These are phyloP conservation scores for Cyprinodon diabolis DNA, from an alignment of 2,797 vertebrate species.

Conservation along the genomic window DNA sequence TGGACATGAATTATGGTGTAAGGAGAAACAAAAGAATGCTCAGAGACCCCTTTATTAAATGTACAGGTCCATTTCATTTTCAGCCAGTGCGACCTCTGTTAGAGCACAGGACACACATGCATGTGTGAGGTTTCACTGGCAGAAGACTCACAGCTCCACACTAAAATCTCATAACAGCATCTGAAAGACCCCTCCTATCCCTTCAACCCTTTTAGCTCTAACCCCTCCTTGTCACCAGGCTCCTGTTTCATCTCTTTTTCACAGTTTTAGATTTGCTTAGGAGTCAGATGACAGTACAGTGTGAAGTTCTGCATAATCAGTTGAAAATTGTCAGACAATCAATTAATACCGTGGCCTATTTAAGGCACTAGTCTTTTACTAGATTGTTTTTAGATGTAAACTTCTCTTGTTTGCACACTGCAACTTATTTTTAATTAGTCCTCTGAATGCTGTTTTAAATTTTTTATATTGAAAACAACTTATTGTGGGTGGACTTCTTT, in stretches of 20 bases:
- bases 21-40: slow-evolving; percentile 46
- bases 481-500: slow-evolving; percentile 3
- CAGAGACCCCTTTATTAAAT: slow-evolving; percentile 69
- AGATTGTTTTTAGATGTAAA: slow-evolving; percentile 30
- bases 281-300: slow-evolving; percentile 42
- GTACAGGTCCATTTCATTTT: slow-evolving; percentile 52
- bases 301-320: slow-evolving; percentile 45
- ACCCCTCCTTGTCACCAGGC: not conserved
- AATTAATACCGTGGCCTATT: slow-evolving; percentile 9
- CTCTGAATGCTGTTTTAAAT: slow-evolving; percentile 18
- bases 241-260: slow-evolving; percentile 40
- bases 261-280: slow-evolving; percentile 54
- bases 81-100: slow-evolving; percentile 55
- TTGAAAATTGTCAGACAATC: slow-evolving; percentile 20
- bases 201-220: slow-evolving; percentile 27
- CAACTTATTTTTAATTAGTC: slow-evolving; percentile 8
- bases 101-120: slow-evolving; percentile 36
- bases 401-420: slow-evolving; percentile 8
- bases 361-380: slow-evolving; percentile 15
- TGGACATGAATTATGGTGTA: slow-evolving; percentile 40
- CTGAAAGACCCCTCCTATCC: slow-evolving; percentile 60
- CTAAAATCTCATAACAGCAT: slow-evolving; percentile 67
- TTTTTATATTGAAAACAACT: slow-evolving; percentile 11
- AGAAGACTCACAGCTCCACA: slow-evolving; percentile 43
- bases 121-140: slow-evolving; percentile 56